Evolutionary conservation across 2,888 invertebrate genomes (phyloP), one percentile per base, ranked within the genome.

Genomic region (Marasmarcha lunaedactyla): DNA sequence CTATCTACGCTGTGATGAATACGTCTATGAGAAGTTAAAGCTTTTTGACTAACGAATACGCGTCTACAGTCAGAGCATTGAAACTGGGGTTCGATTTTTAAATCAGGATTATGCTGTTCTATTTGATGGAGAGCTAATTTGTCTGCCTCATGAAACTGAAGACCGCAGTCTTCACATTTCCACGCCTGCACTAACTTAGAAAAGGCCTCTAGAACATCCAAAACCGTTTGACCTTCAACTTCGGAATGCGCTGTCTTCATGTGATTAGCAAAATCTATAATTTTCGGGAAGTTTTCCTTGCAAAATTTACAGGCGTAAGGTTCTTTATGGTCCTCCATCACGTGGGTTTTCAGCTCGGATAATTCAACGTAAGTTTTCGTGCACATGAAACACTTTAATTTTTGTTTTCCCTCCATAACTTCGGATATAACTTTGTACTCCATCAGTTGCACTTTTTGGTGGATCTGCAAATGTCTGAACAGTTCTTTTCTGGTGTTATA

Each of bases 351-450:
- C 1, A 81, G 48, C 15, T 77, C 73, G 0, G 77, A 62, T 1
- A 81, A 41, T 40, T 74, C 73, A 1, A 57, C 48, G 36, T 59
- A 77, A 5, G 58, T 62, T 46, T 72, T 73, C 0, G 63, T 51
- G 43, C 83, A 83, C 58, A 81, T 68, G 36, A 83, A 71, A 45
- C 83, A 83, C 44, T 65, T 60, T 1, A 81, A 49, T 37, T 74
- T 71, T 44, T 77, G 65, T n/a, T 72, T 73, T 0, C 76, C 71
- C 44, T 74, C 63, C 1, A 79, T 70, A 0, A 73, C 63, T 54
- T 78, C 78, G 0, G 77, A 71, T 42, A 83, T 72, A 1, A 74
- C 73, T 64, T 81, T 79, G 49, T 71, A 79, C 45, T 83, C 81
- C 57, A 68, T 76, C n/a, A 79, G 44, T 41, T 83, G 83, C 0